phyloP scores from a whole-genome alignment of 2,113 vertebrate species.

The Rissa tridactyla region DNA sequence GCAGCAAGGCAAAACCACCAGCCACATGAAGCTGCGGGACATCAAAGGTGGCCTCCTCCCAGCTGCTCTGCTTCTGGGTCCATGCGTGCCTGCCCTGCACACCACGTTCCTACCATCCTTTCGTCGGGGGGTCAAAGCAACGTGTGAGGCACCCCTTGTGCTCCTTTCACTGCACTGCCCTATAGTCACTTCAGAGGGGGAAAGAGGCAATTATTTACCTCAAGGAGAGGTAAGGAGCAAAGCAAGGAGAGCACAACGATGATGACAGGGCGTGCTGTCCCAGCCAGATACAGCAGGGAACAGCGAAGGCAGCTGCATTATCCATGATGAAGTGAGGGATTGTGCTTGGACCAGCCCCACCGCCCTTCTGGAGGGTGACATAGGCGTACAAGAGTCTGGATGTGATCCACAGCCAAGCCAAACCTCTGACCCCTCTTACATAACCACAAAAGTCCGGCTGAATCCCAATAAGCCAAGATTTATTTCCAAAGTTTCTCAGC shows the following conservation, averaged over 20 bases:
- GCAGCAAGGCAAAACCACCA: background rate
- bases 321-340: background rate
- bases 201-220: background rate
- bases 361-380: background rate
- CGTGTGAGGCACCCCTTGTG: background rate
- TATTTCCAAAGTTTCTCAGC: background rate
- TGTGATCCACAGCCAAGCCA: background rate
- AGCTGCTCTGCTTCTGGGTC: background rate
- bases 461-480: background rate
- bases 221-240: no score
- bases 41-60: background rate
- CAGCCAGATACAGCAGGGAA: background rate
- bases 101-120: background rate
- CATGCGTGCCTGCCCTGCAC: fast-evolving
- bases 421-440: background rate
- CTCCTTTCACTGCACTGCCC: background rate
- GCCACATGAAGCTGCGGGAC: fast-evolving
- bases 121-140: background rate
- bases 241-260: background rate
- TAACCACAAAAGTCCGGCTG: background rate
- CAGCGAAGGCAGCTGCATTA: background rate
- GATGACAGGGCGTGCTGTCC: fast-evolving
- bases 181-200: background rate
- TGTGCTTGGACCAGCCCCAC: background rate
- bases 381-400: background rate